These are phyloP conservation scores for Microtus californicus DNA, from an alignment of 2,797 vertebrate species.

Conservation along the genomic window DNA sequence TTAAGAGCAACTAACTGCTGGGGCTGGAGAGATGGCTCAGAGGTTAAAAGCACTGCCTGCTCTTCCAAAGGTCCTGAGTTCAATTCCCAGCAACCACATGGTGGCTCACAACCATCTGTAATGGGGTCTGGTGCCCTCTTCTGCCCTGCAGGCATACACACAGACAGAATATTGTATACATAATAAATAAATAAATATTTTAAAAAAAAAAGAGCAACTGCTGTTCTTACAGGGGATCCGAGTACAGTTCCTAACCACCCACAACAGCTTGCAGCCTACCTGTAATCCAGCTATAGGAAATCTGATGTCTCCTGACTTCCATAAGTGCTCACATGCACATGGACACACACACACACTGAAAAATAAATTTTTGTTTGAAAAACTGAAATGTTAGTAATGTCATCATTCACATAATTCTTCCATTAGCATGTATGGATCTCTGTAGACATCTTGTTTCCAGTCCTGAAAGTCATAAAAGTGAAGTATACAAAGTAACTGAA, in stretches of 20 bases:
- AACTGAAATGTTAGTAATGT: not conserved
- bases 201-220: not conserved
- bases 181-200: too few species aligned
- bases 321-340: not conserved
- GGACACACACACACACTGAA: not conserved
- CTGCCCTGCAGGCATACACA: too few species aligned
- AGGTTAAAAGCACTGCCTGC: too few species aligned
- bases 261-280: not conserved
- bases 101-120: too few species aligned
- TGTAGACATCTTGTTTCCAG: not conserved
- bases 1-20: not conserved
- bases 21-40: too few species aligned
- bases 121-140: too few species aligned
- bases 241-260: not conserved
- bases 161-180: too few species aligned
- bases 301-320: not conserved
- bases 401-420: not conserved
- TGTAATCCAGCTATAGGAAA: not conserved
- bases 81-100: too few species aligned
- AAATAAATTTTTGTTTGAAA: not conserved
- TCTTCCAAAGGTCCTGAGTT: too few species aligned
- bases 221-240: not conserved
- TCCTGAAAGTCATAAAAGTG: slow-evolving; percentile 42
- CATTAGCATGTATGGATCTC: not conserved
- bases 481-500: slow-evolving; percentile 9